phyloP scores from a whole-genome alignment of 2,888 invertebrate genomes.

The Dascillus cervinus region DNA sequence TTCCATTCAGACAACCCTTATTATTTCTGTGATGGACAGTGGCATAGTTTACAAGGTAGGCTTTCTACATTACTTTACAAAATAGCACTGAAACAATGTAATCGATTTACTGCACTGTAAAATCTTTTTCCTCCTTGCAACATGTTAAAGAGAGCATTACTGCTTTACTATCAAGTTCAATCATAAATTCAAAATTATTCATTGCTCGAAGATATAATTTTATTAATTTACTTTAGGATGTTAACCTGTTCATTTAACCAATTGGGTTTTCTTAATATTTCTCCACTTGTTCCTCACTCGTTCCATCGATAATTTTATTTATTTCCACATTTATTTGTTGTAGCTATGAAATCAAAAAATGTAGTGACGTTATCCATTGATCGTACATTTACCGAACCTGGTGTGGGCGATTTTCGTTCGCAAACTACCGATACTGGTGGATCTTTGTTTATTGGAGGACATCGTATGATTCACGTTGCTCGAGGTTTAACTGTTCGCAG shows the following conservation, averaged over 20 bases:
- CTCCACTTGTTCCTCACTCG: no score
- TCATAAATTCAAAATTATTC: no score
- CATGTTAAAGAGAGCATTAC: no score
- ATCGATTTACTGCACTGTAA: no score
- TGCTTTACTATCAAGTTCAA: no score
- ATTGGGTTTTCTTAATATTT: no score
- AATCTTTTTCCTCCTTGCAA: no score
- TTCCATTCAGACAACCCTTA: slow-evolving; percentile 60
- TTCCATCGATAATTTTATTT: background rate
- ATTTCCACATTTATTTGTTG: slow-evolving; percentile 14
- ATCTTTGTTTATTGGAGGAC: slow-evolving; percentile 87
- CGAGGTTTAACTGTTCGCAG: slow-evolving; percentile 63
- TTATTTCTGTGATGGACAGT: slow-evolving; percentile 86
- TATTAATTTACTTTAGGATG: background rate
- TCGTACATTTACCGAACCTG: slow-evolving; percentile 65
- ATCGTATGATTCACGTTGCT: slow-evolving; percentile 49
- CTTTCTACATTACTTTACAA: no score
- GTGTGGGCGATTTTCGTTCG: slow-evolving; percentile 52
- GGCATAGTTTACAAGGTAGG: slow-evolving; percentile 85
- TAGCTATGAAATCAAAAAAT: slow-evolving; percentile 84
- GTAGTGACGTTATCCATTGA: slow-evolving; percentile 84
- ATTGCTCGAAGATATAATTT: background rate
- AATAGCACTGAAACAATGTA: no score
- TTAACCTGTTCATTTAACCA: no score
- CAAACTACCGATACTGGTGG: slow-evolving; percentile 72